phyloP scores from a whole-genome alignment of 2,113 vertebrate genomes.

The Toxotes chatareus region DNA sequence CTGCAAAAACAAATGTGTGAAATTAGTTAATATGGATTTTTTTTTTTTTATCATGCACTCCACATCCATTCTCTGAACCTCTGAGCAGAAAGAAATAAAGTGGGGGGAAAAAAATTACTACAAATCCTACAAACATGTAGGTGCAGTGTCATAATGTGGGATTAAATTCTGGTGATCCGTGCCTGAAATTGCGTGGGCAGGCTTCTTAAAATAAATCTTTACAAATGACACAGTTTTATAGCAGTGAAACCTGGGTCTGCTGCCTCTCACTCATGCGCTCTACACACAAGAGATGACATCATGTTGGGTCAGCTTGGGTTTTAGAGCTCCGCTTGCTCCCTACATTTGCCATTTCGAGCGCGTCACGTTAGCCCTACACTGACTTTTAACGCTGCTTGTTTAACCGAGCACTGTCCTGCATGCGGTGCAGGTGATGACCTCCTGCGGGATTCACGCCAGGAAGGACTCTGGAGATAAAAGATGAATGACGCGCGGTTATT shows the following conservation, averaged over 20 bases:
- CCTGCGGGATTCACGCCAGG: background rate
- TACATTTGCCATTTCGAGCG: constrained; percentile 73
- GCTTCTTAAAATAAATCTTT: constrained; percentile 38
- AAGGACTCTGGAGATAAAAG: background rate
- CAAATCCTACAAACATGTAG: background rate
- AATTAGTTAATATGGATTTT: background rate
- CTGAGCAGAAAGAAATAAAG: background rate
- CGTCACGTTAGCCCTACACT: constrained; percentile 51
- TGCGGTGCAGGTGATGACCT: constrained; percentile 12
- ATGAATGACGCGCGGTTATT: constrained; percentile 15
- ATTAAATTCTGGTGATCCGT: constrained; percentile 19
- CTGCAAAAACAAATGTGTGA: constrained; percentile 18
- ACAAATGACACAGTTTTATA: constrained; percentile 48
- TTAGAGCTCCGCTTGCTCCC: constrained; percentile 63
- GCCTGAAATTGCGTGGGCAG: constrained; percentile 3
- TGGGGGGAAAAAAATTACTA: too few relatives aligned
- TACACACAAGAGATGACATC: constrained; percentile 77
- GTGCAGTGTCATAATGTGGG: constrained; percentile 18
- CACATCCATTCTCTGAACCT: background rate
- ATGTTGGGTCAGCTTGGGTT: constrained; percentile 79
- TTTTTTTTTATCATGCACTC: too few relatives aligned
- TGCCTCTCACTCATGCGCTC: constrained; percentile 72
- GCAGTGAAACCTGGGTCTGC: constrained; percentile 44
- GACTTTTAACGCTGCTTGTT: constrained; percentile 43
- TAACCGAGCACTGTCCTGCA: constrained; percentile 25